Percentiles rank a stretch among this genome's conserved stretches.
Evolutionary conservation across 2,888 invertebrate species (phyloP).

Genomic region (Pachliopta kotzebuea): DNA sequence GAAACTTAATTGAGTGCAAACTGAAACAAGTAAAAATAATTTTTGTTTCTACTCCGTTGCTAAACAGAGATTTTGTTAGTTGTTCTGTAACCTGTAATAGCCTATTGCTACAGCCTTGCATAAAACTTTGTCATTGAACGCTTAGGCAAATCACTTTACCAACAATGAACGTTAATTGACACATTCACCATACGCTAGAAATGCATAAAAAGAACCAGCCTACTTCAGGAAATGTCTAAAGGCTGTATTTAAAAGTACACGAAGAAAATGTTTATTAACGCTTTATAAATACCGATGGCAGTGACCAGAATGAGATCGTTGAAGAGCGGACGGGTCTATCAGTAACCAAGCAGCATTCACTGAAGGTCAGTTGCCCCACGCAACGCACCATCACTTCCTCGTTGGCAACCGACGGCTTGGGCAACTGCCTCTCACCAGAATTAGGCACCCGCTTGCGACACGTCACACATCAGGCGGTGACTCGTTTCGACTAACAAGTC

Average conservation of each 20-base stretch:
- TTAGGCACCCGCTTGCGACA: conserved; percentile 64
- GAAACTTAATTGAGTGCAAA: conserved; percentile 12
- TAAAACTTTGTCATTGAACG: conserved; percentile 20
- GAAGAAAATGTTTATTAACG: conserved; percentile 20
- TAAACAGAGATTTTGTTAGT: conserved; percentile 19
- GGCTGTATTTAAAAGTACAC: conserved; percentile 4
- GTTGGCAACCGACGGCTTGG: conserved; percentile 62
- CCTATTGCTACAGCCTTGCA: conserved; percentile 22
- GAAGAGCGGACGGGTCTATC: conserved; percentile 42
- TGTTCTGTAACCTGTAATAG: conserved; percentile 21
- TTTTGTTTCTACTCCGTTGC: conserved; percentile 20
- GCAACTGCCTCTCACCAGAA: conserved; percentile 73
- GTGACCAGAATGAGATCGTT: conserved; percentile 24
- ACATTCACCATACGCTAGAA: conserved; percentile 7
- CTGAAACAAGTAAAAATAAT: conserved; percentile 14
- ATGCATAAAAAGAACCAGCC: not conserved
- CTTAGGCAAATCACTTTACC: conserved; percentile 11
- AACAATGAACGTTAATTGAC: not conserved
- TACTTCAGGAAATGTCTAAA: conserved; percentile 8
- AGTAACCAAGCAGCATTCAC: conserved; percentile 53
- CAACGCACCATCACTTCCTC: conserved; percentile 65
- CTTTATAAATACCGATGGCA: conserved; percentile 20
- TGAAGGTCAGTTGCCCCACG: conserved; percentile 72
- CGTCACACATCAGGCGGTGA: conserved; percentile 36
- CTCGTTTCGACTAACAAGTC: conserved; percentile 18